A percentile compares a stretch with the other conserved stretches of the same genome.
Conservation (phyloP, 2,888 invertebrate genomes). For the Chrysotoxum bicinctum region DNA sequence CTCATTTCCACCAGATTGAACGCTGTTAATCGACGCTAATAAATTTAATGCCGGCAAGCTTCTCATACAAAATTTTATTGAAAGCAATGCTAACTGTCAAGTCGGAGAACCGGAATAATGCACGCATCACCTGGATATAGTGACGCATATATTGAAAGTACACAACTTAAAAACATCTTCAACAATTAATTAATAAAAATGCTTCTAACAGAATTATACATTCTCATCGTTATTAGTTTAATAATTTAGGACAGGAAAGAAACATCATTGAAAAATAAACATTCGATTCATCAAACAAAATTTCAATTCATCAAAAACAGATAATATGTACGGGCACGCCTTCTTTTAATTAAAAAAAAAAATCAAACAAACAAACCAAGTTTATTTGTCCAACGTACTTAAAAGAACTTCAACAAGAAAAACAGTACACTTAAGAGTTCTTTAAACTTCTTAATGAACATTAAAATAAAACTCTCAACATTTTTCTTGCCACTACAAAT, state of each 20-base stretch:
- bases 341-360: background rate
- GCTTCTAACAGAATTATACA: no score
- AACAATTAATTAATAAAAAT: no score
- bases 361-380: background rate
- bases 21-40: no score
- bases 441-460: background rate
- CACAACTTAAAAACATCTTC: no score
- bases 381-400: background rate
- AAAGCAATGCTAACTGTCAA: no score
- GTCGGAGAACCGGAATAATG: no score
- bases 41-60: no score
- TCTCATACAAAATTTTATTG: no score
- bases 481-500: background rate
- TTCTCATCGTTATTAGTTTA: background rate
- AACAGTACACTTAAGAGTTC: background rate
- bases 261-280: background rate
- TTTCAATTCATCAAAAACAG: no score
- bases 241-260: background rate
- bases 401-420: background rate
- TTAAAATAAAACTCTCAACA: background rate
- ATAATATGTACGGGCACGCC: background rate
- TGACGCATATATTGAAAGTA: no score
- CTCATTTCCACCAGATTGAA: no score
- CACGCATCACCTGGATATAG: no score
- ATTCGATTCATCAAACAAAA: background rate